Base-by-base conservation (phyloP, 2,797 vertebrate genomes). In the Rhinoraja longicauda region DNA sequence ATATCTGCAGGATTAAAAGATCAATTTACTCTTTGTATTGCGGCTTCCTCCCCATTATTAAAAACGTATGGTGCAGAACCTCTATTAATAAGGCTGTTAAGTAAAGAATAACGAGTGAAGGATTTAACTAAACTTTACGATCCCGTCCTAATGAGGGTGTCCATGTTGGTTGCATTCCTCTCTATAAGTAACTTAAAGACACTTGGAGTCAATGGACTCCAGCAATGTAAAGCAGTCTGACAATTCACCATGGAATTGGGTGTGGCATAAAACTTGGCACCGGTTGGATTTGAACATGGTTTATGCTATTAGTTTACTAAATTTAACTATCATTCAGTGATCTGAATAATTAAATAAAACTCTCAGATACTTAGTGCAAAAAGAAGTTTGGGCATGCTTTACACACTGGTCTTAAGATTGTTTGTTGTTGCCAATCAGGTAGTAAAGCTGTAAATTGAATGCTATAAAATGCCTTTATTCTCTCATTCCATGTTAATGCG, bases 11-110 rank as follows among this genome's bases (percentile, higher is more conserved):
- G 70, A 91, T 92, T 75, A 73, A 92, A 92, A 92, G 90, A 75
- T 57, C 90, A 92, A 75, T 75, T 92, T 92, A 92, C 90, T 53
- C 90, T 92, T 92, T 92, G 70, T 92, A 92, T 75, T 75, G 90
- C 45, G 26, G 39, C 64, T 92, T 92, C 90, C 90, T 91, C 70
- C 72, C 7, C 90, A 73, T 92, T 92, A 92, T 72, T 92, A 92
- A 57, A 92, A 92, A 73, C 90, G 24, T 72, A 92, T 92, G 64
- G 90, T 75, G 70, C 21, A 29, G 39, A 53, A 39, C 24, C 29
- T 73, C 72, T 75, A 53, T 91, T 73, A 91, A 24, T 70, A 45
- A 92, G 19, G 75, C 6, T 57, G 59, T 67, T 88, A 64, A 88
- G 62, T 64, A 67, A 32, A 88, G 15, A 67, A n/a, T 62, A 86